Conservation (phyloP, 92 coral and sea anemone genomes). For the Phymanthus crucifer region DNA sequence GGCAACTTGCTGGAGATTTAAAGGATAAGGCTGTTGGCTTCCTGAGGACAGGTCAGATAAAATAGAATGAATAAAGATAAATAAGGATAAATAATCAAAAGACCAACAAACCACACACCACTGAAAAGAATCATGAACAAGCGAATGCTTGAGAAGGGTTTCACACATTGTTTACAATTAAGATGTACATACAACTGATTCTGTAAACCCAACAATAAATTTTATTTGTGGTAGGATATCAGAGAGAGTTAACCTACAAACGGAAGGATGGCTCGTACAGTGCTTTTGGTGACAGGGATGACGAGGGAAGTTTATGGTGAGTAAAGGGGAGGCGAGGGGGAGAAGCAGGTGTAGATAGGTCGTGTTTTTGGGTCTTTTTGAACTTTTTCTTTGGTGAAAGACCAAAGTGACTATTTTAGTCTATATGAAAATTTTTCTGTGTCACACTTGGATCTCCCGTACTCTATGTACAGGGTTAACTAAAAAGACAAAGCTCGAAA, state of each 20-base stretch:
- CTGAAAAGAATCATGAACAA: no score
- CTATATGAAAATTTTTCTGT: no score
- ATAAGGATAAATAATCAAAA: no score
- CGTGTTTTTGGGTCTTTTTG: no score
- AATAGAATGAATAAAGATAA: not conserved
- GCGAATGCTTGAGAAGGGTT: no score
- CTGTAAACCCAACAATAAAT: not conserved
- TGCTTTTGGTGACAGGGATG: conserved; percentile 83
- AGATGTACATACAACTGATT: not conserved
- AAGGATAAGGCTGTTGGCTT: conserved; percentile 68
- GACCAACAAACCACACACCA: no score
- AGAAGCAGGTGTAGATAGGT: not conserved
- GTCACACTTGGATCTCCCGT: no score
- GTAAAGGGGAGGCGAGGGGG: conserved; percentile 13
- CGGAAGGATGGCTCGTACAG: conserved; percentile 93
- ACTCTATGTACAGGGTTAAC: no score
- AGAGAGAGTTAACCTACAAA: conserved; percentile 86
- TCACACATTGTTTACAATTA: no score
- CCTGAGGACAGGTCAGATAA: conserved; percentile 65
- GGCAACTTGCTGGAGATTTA: conserved; percentile 46
- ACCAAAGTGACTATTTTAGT: no score
- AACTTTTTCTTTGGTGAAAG: no score
- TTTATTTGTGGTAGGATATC: conserved; percentile 65
- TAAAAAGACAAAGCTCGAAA: no score
- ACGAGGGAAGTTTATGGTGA: conserved; percentile 88